Evolutionary conservation across 2,888 invertebrate species (phyloP).

Genomic region (Drosophila gaucha): DNA sequence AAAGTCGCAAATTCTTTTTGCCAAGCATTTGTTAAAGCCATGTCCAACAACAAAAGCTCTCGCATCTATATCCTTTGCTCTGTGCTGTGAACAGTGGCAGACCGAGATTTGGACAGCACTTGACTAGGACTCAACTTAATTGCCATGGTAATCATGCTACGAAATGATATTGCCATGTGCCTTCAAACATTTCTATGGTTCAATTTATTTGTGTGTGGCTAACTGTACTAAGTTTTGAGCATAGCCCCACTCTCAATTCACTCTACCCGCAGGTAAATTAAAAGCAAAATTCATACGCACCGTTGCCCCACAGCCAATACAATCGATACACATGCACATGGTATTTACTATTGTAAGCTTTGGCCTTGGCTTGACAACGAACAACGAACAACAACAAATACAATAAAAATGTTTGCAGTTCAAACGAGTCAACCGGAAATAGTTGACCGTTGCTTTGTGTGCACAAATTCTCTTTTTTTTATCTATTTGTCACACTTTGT

Average conservation of each 20-base stretch:
- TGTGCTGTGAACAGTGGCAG: not conserved
- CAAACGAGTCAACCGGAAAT: slow-evolving; percentile 41
- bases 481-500: slow-evolving; percentile 24
- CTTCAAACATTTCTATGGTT: slow-evolving; percentile 17
- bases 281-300: slow-evolving; percentile 57
- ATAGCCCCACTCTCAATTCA: not conserved
- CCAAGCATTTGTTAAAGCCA: not conserved
- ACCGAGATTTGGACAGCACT: slow-evolving; percentile 12
- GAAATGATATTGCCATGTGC: slow-evolving; percentile 23
- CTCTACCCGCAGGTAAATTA: slow-evolving; percentile 22
- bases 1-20: not conserved
- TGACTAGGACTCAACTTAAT: slow-evolving; percentile 34
- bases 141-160: slow-evolving; percentile 37
- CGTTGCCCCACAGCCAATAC: slow-evolving; percentile 30
- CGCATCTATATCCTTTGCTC: not conserved
- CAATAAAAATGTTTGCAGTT: slow-evolving; percentile 8
- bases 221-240: slow-evolving; percentile 17
- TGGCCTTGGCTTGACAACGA: slow-evolving; percentile 22
- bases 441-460: slow-evolving; percentile 26
- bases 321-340: slow-evolving; percentile 16
- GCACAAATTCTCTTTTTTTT: not conserved
- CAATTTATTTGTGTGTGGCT: too few species aligned
- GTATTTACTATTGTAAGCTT: slow-evolving; percentile 33
- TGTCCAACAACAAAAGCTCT: slow-evolving; percentile 1
- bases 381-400: not conserved